Conservation (phyloP, 2,888 invertebrate species). For the Drosophila siamana region DNA sequence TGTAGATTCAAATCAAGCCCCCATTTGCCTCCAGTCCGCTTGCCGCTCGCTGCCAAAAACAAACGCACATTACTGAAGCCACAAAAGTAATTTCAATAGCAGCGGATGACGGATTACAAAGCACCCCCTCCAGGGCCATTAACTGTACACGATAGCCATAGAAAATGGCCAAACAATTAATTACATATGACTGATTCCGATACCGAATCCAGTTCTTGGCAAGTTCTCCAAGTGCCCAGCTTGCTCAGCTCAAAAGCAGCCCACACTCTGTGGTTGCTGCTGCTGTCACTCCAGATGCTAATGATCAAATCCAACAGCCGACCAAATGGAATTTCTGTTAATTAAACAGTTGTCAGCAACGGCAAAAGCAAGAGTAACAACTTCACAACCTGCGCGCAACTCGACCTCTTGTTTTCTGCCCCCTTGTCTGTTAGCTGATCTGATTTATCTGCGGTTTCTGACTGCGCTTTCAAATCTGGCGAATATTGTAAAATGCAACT, state of each 20-base stretch:
- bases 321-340: constrained; percentile 56
- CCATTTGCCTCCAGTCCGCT: constrained; percentile 29
- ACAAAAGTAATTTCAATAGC: constrained; percentile 27
- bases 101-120: neutral
- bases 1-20: constrained; percentile 17
- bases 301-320: constrained; percentile 38
- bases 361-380: neutral
- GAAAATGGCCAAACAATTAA: constrained; percentile 51
- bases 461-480: constrained; percentile 16
- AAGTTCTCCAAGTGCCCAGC: neutral
- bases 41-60: constrained; percentile 9
- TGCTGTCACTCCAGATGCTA: constrained; percentile 51
- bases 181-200: constrained; percentile 50
- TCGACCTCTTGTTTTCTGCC: neutral
- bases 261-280: constrained; percentile 17
- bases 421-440: neutral
- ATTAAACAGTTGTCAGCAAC: constrained; percentile 58
- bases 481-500: constrained; percentile 25
- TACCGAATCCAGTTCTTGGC: constrained; percentile 43
- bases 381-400: constrained; percentile 9
- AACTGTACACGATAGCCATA: constrained; percentile 44
- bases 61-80: constrained; percentile 17
- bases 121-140: constrained; percentile 28
- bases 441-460: constrained; percentile 20
- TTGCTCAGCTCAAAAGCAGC: neutral